A percentile compares a stretch with the other conserved stretches of the same genome.
Evolutionary conservation across 1,140 invertebrate species (phyloP).

Genomic region (Drosophila pseudoobscura): DNA sequence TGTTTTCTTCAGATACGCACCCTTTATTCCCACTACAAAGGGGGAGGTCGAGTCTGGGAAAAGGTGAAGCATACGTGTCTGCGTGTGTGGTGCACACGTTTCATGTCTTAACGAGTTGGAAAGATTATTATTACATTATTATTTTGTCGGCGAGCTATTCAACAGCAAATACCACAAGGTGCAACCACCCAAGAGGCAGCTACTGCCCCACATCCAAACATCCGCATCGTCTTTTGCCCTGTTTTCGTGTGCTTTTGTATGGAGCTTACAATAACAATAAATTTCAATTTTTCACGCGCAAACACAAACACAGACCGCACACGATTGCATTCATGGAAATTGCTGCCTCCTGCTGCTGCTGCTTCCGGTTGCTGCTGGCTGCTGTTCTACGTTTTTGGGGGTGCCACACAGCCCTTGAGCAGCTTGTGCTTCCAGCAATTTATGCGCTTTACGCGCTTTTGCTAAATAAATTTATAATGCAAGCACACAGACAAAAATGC

Average conservation of each 20-base stretch:
- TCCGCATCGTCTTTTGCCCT: not conserved
- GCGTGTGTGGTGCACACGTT: conserved; percentile 44
- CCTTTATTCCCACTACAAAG: conserved; percentile 51
- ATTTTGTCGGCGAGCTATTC: conserved; percentile 73
- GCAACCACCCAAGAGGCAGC: conserved; percentile 4
- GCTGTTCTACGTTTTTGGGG: not conserved
- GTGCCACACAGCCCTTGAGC: conserved; percentile 53
- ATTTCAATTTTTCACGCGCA: conserved; percentile 76
- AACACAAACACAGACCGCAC: conserved; percentile 6
- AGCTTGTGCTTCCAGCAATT: conserved; percentile 67
- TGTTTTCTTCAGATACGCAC: conserved; percentile 4
- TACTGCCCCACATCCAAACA: too few relatives aligned
- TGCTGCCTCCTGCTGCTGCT: conserved; percentile 11
- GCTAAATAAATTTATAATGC: conserved; percentile 78
- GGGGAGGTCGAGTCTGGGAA: not conserved
- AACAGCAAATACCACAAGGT: conserved; percentile 48
- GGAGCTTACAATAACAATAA: conserved; percentile 75
- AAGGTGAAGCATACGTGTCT: not conserved
- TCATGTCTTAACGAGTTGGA: conserved; percentile 78
- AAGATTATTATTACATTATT: conserved; percentile 82
- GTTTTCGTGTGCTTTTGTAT: conserved; percentile 14
- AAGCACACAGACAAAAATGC: conserved; percentile 18
- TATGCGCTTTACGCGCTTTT: conserved; percentile 73
- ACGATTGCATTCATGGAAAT: conserved; percentile 40
- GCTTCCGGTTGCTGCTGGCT: conserved; percentile 1